Evolutionary conservation across 2,113 vertebrate genomes (phyloP).

Genomic region (Nyctereutes procyonoides): DNA sequence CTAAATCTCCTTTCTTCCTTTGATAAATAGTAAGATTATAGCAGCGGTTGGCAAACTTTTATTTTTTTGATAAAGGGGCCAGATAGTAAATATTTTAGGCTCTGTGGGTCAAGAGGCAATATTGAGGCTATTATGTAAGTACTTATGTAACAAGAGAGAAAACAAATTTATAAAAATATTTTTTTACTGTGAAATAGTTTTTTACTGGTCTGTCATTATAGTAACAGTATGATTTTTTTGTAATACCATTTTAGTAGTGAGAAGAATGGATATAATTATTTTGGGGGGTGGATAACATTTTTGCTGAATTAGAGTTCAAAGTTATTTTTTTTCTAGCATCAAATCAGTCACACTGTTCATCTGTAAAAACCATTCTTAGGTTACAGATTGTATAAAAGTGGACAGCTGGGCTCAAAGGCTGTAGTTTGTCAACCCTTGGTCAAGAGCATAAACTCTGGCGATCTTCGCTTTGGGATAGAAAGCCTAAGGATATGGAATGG

Average conservation of each 20-base stretch:
- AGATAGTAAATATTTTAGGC: slow-evolving; percentile 47
- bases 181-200: slow-evolving; percentile 15
- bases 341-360: neutral
- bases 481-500: neutral
- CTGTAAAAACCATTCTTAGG: neutral
- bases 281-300: neutral
- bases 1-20: neutral
- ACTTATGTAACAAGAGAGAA: slow-evolving; percentile 34
- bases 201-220: no score
- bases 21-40: neutral
- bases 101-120: slow-evolving; percentile 49
- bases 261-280: slow-evolving; percentile 39
- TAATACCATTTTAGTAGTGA: neutral
- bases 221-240: neutral
- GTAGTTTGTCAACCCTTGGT: neutral
- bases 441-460: neutral
- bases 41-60: neutral
- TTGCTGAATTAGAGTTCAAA: neutral
- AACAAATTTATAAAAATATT: slow-evolving; percentile 2
- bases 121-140: slow-evolving; percentile 27
- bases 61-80: slow-evolving; percentile 22
- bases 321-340: slow-evolving; percentile 25
- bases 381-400: neutral
- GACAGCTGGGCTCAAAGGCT: no score
- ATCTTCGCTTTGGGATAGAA: neutral